These are phyloP conservation scores for Hydrotaea cyrtoneurina DNA, from an alignment of 2,888 invertebrate genomes.

Conservation along the genomic window DNA sequence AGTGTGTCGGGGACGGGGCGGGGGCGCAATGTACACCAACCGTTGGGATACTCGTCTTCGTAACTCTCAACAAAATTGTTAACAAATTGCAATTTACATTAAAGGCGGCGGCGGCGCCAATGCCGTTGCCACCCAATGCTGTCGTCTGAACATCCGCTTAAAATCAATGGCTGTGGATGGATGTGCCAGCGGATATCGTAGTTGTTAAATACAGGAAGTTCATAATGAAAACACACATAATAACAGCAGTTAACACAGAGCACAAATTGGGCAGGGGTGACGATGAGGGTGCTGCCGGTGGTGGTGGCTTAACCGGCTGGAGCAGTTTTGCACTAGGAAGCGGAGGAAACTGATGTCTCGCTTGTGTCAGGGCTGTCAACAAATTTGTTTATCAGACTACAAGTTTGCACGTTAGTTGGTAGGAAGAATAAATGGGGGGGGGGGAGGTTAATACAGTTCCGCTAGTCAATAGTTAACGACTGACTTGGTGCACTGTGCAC, in stretches of 20 bases:
- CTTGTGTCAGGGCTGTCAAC: slow-evolving; percentile 22
- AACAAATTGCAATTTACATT: slow-evolving; percentile 69
- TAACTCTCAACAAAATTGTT: slow-evolving; percentile 57
- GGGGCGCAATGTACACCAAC: not conserved
- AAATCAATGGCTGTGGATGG: slow-evolving; percentile 64
- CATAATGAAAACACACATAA: slow-evolving; percentile 63
- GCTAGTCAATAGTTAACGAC: slow-evolving; percentile 3
- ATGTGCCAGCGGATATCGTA: slow-evolving; percentile 67
- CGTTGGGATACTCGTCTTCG: not conserved
- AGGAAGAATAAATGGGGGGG: too few species aligned
- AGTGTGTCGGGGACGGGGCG: not conserved
- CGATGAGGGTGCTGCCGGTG: not conserved
- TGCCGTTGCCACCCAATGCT: slow-evolving; percentile 52
- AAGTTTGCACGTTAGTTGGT: not conserved
- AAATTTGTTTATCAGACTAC: slow-evolving; percentile 34
- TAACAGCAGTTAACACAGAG: slow-evolving; percentile 32
- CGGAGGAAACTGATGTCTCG: slow-evolving; percentile 21
- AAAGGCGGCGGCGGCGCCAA: slow-evolving; percentile 18
- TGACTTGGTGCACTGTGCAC: not conserved
- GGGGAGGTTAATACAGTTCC: slow-evolving; percentile 6
- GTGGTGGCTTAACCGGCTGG: too few species aligned
- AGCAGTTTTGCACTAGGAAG: too few species aligned
- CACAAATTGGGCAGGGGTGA: not conserved
- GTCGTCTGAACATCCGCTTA: slow-evolving; percentile 62
- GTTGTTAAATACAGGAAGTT: slow-evolving; percentile 69